Evolutionary conservation across 2,797 vertebrate species (phyloP).

Genomic region (Dermochelys coriacea): DNA sequence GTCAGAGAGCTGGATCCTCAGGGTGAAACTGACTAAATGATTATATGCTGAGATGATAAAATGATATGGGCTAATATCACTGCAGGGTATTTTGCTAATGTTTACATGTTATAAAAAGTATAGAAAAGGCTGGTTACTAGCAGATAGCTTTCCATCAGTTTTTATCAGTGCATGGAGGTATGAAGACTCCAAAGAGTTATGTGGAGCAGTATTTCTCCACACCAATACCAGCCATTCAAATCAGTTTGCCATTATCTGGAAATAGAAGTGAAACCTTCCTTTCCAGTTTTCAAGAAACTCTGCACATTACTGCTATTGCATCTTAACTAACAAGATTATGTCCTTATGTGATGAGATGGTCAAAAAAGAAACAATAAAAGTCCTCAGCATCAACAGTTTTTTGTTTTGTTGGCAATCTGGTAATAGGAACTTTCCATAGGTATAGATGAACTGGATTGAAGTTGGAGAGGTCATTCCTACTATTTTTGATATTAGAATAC

Average conservation of each 20-base stretch:
- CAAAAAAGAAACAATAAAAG: not conserved
- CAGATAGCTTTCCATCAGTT: constrained; percentile 33
- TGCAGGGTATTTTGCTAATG: constrained; percentile 30
- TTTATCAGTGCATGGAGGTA: constrained; percentile 34
- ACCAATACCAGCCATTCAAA: fast-evolving
- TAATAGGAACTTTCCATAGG: not conserved
- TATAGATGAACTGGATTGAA: not conserved
- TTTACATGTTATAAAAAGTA: constrained; percentile 63
- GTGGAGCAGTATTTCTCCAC: not conserved
- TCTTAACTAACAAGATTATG: not conserved
- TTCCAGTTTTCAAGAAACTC: not conserved
- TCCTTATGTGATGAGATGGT: not conserved
- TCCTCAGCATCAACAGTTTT: not conserved
- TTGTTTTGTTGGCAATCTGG: not conserved
- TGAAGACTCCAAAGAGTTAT: constrained; percentile 7
- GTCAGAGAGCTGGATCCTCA: constrained; percentile 30
- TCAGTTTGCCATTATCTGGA: constrained; percentile 4
- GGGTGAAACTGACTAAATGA: constrained; percentile 71
- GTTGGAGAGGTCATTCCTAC: not conserved
- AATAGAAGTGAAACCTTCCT: not conserved
- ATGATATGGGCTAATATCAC: constrained; percentile 57
- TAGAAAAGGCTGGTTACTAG: constrained; percentile 29
- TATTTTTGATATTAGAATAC: not conserved
- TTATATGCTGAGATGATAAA: constrained; percentile 51
- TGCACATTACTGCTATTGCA: fast-evolving